These are phyloP conservation scores for Syrrhaptes paradoxus DNA, from an alignment of 2,113 vertebrate genomes.

Conservation along the genomic window DNA sequence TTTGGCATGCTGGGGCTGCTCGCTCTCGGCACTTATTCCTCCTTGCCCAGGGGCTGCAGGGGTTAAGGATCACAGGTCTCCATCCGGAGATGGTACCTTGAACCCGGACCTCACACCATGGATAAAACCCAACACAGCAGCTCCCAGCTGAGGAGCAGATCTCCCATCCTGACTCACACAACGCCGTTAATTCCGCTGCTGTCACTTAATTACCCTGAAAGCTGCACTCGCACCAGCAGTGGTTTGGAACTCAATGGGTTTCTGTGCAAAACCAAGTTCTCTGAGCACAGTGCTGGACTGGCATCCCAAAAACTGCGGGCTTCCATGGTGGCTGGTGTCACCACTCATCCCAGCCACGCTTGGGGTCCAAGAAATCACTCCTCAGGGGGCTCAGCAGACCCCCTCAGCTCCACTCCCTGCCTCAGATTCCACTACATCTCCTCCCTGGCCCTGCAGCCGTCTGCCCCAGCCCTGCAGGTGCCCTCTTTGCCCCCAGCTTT, in stretches of 20 bases:
- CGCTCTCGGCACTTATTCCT: rapidly evolving
- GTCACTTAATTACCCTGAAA: rapidly evolving
- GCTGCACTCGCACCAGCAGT: rapidly evolving
- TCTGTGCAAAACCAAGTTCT: background rate
- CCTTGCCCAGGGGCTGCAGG: rapidly evolving
- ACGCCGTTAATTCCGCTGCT: rapidly evolving
- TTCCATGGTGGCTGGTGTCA: background rate
- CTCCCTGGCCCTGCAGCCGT: too few relatives aligned
- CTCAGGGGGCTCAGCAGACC: too few relatives aligned
- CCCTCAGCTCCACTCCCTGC: too few relatives aligned
- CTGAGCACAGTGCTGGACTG: too few relatives aligned
- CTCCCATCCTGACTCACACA: rapidly evolving
- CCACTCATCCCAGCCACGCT: too few relatives aligned
- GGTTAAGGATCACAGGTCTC: background rate
- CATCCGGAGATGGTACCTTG: background rate
- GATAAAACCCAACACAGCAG: background rate
- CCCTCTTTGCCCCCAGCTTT: too few relatives aligned
- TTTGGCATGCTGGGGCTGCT: background rate
- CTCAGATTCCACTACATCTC: too few relatives aligned
- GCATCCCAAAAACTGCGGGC: rapidly evolving
- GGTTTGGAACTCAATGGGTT: rapidly evolving
- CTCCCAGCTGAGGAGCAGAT: background rate
- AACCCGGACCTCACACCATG: background rate
- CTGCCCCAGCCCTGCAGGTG: too few relatives aligned
- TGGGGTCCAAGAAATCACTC: too few relatives aligned